Conservation (phyloP, 2,113 vertebrate species). For the Tympanuchus pallidicinctus region DNA sequence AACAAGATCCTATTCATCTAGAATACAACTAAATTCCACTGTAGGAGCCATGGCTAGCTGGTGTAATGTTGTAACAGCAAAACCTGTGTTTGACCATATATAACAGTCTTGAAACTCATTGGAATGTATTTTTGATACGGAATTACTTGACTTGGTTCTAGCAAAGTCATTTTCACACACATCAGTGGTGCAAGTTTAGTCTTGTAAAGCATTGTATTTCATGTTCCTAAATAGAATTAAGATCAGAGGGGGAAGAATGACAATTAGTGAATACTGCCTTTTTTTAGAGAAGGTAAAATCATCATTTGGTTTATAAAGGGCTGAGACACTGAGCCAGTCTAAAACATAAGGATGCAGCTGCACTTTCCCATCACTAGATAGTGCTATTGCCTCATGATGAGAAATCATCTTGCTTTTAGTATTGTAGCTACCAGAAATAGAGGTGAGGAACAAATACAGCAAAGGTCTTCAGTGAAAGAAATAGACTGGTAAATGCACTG, state of each 20-base stretch:
- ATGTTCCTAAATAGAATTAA: neutral
- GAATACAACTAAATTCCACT: neutral
- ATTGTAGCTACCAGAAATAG: neutral
- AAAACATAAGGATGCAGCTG: neutral
- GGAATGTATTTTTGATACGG: neutral
- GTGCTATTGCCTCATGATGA: constrained; percentile 53
- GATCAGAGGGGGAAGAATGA: neutral
- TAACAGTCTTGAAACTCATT: neutral
- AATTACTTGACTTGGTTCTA: neutral
- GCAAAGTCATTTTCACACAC: neutral
- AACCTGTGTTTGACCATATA: neutral
- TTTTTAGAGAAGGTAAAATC: neutral
- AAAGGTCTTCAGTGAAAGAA: neutral
- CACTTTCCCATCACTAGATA: constrained; percentile 59
- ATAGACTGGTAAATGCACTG: neutral
- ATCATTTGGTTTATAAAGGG: neutral
- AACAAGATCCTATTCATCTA: neutral
- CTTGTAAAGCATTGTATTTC: neutral
- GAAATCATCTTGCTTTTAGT: neutral
- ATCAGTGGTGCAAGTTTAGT: neutral
- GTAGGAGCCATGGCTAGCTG: neutral
- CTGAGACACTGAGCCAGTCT: neutral
- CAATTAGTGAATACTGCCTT: neutral
- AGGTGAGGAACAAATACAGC: neutral
- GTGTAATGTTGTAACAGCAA: neutral